These are phyloP conservation scores for Hypena proboscidalis DNA, from an alignment of 2,888 invertebrate genomes.

Conservation along the genomic window DNA sequence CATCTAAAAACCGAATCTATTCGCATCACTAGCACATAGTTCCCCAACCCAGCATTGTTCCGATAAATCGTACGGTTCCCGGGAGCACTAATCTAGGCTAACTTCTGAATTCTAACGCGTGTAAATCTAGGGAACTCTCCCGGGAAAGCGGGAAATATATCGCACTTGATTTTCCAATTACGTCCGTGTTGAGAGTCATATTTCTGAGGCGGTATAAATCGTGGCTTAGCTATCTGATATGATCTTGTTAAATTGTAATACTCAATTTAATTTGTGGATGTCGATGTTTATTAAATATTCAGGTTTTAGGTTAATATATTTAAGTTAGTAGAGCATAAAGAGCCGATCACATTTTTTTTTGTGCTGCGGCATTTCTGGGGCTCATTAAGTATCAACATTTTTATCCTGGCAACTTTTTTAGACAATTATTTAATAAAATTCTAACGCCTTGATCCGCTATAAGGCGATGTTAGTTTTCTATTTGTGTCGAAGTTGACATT, in stretches of 20 bases:
- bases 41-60: constrained; percentile 18
- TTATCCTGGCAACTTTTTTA: no score
- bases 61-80: constrained; percentile 34
- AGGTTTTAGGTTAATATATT: no score
- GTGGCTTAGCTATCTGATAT: constrained; percentile 43
- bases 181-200: constrained; percentile 67
- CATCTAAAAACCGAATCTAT: background rate
- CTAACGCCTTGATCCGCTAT: no score
- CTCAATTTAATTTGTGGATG: constrained; percentile 1
- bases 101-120: constrained; percentile 50
- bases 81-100: constrained; percentile 40
- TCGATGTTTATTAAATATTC: background rate
- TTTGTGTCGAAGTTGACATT: background rate
- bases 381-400: no score
- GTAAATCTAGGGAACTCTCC: constrained; percentile 52
- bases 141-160: constrained; percentile 61
- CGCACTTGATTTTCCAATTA: constrained; percentile 78
- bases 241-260: constrained; percentile 24
- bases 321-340: no score
- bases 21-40: constrained; percentile 12
- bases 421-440: no score
- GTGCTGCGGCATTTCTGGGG: no score
- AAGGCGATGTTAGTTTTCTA: background rate
- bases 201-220: constrained; percentile 65
- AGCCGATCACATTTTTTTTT: no score